Conservation (phyloP, 2,888 invertebrate species). For the Yponomeuta cagnagella region DNA sequence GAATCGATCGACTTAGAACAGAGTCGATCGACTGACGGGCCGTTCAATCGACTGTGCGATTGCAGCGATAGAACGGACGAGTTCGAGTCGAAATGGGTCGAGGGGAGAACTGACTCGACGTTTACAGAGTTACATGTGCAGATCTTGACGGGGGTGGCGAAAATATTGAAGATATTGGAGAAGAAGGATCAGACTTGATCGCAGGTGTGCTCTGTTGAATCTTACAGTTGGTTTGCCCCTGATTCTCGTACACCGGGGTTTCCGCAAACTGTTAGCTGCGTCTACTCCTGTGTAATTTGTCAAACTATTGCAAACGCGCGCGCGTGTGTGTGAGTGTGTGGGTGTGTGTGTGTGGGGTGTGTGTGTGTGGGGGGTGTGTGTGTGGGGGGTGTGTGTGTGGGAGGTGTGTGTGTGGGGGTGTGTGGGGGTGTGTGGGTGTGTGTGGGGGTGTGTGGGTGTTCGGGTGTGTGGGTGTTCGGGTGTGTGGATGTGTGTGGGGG, state of each 20-base stretch:
- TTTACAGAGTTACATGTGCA: conserved; percentile 37
- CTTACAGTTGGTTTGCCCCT: background rate
- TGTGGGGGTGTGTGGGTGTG: no score
- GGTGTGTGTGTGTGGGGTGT: no score
- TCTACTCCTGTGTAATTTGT: no score
- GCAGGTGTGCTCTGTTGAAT: background rate
- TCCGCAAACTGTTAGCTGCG: no score
- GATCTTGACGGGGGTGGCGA: conserved; percentile 44
- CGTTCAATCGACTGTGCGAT: background rate
- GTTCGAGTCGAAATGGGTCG: background rate
- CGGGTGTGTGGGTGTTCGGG: no score
- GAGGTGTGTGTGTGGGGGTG: rapidly evolving
- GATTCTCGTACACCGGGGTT: no score
- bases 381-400: no score
- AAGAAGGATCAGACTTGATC: conserved; percentile 40
- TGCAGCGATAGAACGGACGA: background rate
- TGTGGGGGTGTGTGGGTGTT: no score
- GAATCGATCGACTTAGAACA: conserved; percentile 1
- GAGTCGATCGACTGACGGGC: conserved; percentile 5
- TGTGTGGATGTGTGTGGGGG: no score
- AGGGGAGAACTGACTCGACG: conserved; percentile 25
- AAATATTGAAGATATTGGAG: conserved; percentile 50
- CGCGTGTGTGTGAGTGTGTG: no score
- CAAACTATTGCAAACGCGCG: no score
- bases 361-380: no score